These are phyloP conservation scores for Rattus rattus DNA, from an alignment of 2,113 vertebrate genomes.

Conservation along the genomic window DNA sequence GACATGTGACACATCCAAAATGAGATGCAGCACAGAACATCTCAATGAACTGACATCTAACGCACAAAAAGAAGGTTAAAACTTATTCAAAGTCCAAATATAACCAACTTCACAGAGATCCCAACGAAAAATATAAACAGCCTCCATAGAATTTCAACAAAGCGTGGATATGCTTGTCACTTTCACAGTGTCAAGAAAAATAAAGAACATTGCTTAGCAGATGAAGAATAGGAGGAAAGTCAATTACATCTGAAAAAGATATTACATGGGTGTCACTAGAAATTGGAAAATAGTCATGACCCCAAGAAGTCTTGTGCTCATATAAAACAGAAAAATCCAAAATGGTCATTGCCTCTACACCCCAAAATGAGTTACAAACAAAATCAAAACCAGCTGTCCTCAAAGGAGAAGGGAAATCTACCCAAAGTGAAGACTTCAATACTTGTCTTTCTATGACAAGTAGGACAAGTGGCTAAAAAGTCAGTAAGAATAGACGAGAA, in stretches of 20 bases:
- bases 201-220: conserved; percentile 19
- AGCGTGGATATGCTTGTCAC: background rate
- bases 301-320: background rate
- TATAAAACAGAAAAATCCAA: background rate
- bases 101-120: background rate
- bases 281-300: background rate
- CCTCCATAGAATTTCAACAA: background rate
- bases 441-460: background rate
- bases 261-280: background rate
- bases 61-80: background rate
- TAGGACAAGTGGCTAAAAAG: background rate
- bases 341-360: background rate
- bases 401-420: background rate
- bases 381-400: background rate
- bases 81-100: background rate
- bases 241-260: background rate
- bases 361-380: background rate
- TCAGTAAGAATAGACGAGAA: background rate
- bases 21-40: background rate
- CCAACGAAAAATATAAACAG: background rate
- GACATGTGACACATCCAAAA: background rate
- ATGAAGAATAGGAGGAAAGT: background rate
- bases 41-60: background rate
- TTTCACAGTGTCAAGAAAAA: background rate
- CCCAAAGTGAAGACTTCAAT: background rate